Evolutionary conservation across 1,140 invertebrate species (phyloP), one percentile per base, ranked within the genome.

Genomic region (Phthorimaea operculella): DNA sequence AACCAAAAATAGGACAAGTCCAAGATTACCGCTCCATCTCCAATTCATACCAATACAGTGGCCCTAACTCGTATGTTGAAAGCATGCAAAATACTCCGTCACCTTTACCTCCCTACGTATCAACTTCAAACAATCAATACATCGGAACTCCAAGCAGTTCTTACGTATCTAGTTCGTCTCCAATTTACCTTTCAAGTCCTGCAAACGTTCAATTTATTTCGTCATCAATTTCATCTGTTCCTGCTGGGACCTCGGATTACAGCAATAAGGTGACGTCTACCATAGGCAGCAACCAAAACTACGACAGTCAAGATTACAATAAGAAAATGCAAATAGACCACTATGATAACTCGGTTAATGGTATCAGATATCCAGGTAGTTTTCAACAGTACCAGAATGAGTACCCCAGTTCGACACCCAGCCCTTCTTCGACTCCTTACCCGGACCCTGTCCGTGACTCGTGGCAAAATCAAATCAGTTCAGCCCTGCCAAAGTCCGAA

Each of bases 291-390:
- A 76, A 71, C 61, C 42, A 51, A 21, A 66, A 54, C 54, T 79
- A 76, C 47, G 74, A 75, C 14, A 70, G 57, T 44, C 72, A 65
- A 55, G 72, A 74, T 48, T 48, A 56, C 39, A 70, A 64, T 54
- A 84, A 85, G 57, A 76, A 75, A 58, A 74, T 85, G 58, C 74
- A 79, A 57, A 78, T 82, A 49, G 80, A 85, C 63, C 83, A 85
- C 63, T 87, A 83, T 61, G 77, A 84, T 60, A 85, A 86, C 59
- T 74, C 79, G 42, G 74, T 64, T 15, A 84, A 74, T 64, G 81
- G 79, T 8, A 59, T 84, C 0, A 74, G 74, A 55, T 84, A 77
- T 64, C 74, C 76, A 0, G 57, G 49, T 14, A 72, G 66, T 54
- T 47, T 66, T 6, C 73, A 80, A 59, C 79, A 82, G 66, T 79